Conservation (phyloP, 1,140 invertebrate species). For the Matsumurasca onukii region DNA sequence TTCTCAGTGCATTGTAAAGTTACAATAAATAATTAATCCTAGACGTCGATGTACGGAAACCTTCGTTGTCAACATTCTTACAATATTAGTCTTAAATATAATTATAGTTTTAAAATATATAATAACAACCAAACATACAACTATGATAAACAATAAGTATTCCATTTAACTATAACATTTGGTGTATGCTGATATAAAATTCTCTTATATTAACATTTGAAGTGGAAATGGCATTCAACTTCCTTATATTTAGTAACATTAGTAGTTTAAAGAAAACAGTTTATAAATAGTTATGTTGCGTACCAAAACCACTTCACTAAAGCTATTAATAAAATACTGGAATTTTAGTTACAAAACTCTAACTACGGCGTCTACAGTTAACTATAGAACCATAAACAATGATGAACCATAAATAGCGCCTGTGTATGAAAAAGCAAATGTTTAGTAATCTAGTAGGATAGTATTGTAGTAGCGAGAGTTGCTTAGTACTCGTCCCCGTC, state of each 20-base stretch:
- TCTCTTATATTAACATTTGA: neutral
- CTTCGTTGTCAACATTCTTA: neutral
- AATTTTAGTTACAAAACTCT: neutral
- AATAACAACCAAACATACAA: conserved; percentile 5
- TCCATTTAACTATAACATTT: conserved; percentile 18
- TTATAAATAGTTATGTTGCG: neutral
- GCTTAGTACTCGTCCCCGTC: conserved; percentile 61
- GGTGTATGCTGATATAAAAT: conserved; percentile 23
- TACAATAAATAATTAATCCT: conserved; percentile 3
- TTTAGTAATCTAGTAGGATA: neutral
- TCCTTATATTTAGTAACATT: neutral
- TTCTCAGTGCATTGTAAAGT: conserved; percentile 20
- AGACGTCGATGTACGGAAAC: conserved; percentile 10
- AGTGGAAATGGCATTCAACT: neutral
- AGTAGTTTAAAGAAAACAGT: neutral
- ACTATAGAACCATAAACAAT: neutral
- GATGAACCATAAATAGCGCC: neutral
- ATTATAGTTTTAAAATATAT: neutral
- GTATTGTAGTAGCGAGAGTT: neutral
- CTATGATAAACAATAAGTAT: neutral
- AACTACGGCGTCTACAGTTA: neutral
- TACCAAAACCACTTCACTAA: neutral
- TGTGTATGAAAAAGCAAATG: neutral
- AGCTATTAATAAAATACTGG: neutral
- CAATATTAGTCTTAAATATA: neutral